Conservation (phyloP, 2,797 vertebrate species). For the Microctenopoma stevenorrisi region DNA sequence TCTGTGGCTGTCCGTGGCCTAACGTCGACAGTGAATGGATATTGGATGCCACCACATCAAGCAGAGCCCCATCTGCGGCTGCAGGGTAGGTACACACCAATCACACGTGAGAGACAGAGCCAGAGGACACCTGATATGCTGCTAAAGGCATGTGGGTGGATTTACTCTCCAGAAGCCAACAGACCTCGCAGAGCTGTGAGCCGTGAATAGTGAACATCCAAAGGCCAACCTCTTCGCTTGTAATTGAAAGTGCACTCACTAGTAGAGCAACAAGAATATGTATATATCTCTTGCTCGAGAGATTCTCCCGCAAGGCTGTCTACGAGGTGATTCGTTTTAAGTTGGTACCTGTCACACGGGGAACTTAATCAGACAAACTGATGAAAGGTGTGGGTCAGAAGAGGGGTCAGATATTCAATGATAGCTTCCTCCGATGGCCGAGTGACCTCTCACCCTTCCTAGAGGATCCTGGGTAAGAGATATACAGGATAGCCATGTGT, state of each 20-base stretch:
- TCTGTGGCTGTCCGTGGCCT: constrained; percentile 50
- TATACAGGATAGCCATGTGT: constrained; percentile 63
- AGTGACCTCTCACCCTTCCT: constrained; percentile 69
- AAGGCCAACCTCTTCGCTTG: constrained; percentile 66
- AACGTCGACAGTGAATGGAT: constrained; percentile 66
- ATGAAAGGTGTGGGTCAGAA: constrained; percentile 78
- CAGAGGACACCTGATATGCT: constrained; percentile 71
- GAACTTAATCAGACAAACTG: constrained; percentile 82
- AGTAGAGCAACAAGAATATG: constrained; percentile 53
- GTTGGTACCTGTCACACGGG: constrained; percentile 77
- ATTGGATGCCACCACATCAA: constrained; percentile 72
- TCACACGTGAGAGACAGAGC: constrained; percentile 69
- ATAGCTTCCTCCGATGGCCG: constrained; percentile 79
- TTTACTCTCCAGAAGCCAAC: constrained; percentile 67
- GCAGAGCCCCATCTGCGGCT: constrained; percentile 68
- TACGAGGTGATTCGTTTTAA: constrained; percentile 77
- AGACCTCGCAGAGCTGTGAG: constrained; percentile 65
- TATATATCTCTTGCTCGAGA: constrained; percentile 63
- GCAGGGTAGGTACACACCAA: constrained; percentile 64
- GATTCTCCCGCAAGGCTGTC: constrained; percentile 70
- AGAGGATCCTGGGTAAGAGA: constrained; percentile 65
- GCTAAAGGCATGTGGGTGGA: constrained; percentile 70
- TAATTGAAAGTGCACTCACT: constrained; percentile 80
- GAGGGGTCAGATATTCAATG: constrained; percentile 76
- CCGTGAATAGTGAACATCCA: constrained; percentile 69